Evolutionary conservation across 1,140 invertebrate genomes (phyloP), one percentile per base, ranked within the genome.

Genomic region (Drosophila triauraria): DNA sequence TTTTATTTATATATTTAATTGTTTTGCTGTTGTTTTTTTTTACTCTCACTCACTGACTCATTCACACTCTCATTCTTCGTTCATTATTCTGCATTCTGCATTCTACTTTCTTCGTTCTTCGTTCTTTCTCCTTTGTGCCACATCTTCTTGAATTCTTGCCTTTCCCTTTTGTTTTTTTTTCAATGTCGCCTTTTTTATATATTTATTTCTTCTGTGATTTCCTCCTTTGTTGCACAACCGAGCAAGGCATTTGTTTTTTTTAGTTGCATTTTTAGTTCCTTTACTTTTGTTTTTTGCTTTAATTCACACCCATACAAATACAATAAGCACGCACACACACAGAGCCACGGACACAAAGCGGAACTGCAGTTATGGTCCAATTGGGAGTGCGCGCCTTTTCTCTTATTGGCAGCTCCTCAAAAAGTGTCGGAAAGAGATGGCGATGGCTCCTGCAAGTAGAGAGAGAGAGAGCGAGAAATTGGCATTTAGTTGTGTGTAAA

Each of bases 371-470:
- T 69, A 53, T 23, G 51, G 27, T 69, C 47, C 46, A 63, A 46
- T 65, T 46, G 57, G 30, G 25, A 46, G 32, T 70, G 40, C 44
- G 25, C 67, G 47, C 40, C 30, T 65, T 15, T 35, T 72, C 56
- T 67, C 30, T 67, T 71, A 43, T 71, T 72, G 69, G 67, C 67
- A 74, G 53, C 35, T 47, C 67, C 57, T 72, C 53, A 58, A 58
- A 70, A 54, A 58, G 23, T 48, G 69, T 46, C 25, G 27, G 44
- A 35, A 50, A 69, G 51, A 56, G 67, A 71, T 6, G 44, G 25
- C 43, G 27, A 30, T 4, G 12, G 20, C 9, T 35, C 32, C 27
- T 30, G 27, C 27, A 71, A 71, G 17, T 50, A 42, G 47, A 59
- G n/a, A 35, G 38, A 35, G 38, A 30, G 50, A 35, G 23, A 53